Base-by-base conservation (phyloP, 1,140 invertebrate species). In the Laodelphax striatellus region DNA sequence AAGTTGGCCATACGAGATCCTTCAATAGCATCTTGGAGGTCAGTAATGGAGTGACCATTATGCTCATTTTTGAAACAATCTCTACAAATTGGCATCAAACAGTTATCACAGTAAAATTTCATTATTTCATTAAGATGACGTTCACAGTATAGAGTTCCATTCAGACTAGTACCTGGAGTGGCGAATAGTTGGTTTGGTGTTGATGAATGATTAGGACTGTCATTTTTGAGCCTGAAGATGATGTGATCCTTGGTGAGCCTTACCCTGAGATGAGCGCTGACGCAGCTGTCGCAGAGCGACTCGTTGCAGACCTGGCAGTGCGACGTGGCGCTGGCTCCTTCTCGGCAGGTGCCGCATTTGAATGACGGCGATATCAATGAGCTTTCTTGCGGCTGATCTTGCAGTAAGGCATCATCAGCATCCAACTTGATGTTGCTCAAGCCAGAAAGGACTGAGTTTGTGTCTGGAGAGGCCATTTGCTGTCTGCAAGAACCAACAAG, bases 301-400 rank as follows among this genome's bases (percentile, higher is more conserved):
- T 91, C 87, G 66, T 81, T 85, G 71, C 88, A 92, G 66, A 90
- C 85, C 38, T 81, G 73, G 71, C 89, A 92, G 70, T 74, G 76
- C 1, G 72, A 77, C 0, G 78, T 79, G 9, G 77, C 77, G 28
- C 58, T 53, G 10, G 66, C 61, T 43, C 67, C 67, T 61, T 72
- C 71, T 52, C 70, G 64, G 55, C 66, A 68, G 8, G 13, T 58
- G 13, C 58, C 53, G 42, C 68, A 71, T 21, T 60, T 19, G 21
- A 50, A 50, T 17, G 46, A 19, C 16, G 46, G 46, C 46, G 46
- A 50, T 6, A 19, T 22, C 21, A 14, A 50, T 9, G 34, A 38
- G 16, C 21, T 50, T 2, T 50, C 46, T 10, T 50, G 46, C 5
- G 16, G 46, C 21, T 8, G 21, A 10, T 50, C 46, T 17, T 50